Evolutionary conservation across 2,888 invertebrate species (phyloP).

Genomic region (Hipparchia semele): DNA sequence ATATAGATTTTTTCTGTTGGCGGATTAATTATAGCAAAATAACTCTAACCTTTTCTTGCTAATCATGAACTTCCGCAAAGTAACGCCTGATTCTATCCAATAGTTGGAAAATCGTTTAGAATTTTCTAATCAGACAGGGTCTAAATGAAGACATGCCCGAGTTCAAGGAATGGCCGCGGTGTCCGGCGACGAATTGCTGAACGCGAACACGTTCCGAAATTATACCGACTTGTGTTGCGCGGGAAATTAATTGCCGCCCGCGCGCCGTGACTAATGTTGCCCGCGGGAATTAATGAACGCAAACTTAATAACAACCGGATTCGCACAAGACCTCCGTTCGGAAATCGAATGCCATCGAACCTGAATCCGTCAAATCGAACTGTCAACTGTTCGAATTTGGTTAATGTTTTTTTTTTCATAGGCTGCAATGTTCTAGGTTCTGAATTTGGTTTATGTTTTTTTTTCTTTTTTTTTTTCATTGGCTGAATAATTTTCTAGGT

Average conservation of each 20-base stretch:
- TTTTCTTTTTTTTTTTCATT: too few species aligned
- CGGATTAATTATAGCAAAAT: too few species aligned
- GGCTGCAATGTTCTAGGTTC: background rate
- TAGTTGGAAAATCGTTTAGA: background rate
- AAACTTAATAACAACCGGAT: constrained; percentile 21
- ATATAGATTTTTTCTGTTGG: too few species aligned
- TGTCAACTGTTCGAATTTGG: constrained; percentile 33
- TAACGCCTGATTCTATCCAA: too few species aligned
- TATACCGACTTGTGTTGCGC: constrained; percentile 26
- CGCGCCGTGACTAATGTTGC: constrained; percentile 29
- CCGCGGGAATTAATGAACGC: constrained; percentile 30
- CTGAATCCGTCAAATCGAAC: constrained; percentile 54
- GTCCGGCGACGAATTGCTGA: constrained; percentile 18
- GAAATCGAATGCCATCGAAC: constrained; percentile 24
- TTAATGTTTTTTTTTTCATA: background rate
- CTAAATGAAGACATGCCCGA: constrained; percentile 53
- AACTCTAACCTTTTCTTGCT: too few species aligned
- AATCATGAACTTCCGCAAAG: too few species aligned
- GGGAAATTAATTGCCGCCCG: constrained; percentile 41
- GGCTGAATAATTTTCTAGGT: too few species aligned
- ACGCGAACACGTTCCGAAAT: constrained; percentile 25
- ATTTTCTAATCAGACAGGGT: background rate
- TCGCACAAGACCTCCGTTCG: constrained; percentile 22
- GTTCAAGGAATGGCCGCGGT: background rate
- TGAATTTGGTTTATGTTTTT: background rate